Percentiles rank a stretch among this genome's conserved stretches.
These are phyloP conservation scores for Andrena cerasifolii DNA, from an alignment of 1,140 invertebrate genomes.

Conservation along the genomic window DNA sequence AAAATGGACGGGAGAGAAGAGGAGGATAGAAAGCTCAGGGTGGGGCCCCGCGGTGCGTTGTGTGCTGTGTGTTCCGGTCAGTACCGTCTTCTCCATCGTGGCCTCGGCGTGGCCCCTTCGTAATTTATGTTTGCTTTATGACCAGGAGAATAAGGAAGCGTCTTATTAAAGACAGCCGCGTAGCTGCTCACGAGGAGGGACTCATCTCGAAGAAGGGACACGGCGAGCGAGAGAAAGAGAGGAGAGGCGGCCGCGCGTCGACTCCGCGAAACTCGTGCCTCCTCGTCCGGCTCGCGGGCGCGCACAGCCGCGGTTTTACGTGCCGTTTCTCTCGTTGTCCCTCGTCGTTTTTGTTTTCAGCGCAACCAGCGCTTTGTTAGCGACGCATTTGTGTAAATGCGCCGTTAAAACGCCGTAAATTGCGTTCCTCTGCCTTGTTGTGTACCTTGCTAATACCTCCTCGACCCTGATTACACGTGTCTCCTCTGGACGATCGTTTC, in stretches of 20 bases:
- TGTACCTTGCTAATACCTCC: not conserved
- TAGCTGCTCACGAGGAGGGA: slow-evolving; percentile 55
- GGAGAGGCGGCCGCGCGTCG: not conserved
- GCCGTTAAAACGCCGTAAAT: slow-evolving; percentile 23
- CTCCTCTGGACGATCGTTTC: not conserved
- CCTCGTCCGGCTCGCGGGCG: not conserved
- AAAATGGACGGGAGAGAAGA: not conserved
- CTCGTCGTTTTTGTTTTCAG: slow-evolving; percentile 4
- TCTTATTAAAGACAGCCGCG: slow-evolving; percentile 76
- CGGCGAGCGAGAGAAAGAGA: not conserved
- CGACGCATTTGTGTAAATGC: slow-evolving; percentile 29
- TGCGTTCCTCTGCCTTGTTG: not conserved
- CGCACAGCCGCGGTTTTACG: slow-evolving; percentile 10
- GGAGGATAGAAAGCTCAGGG: slow-evolving; percentile 52
- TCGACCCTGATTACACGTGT: not conserved
- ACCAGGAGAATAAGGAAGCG: slow-evolving; percentile 77
- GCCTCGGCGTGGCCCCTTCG: slow-evolving; percentile 68
- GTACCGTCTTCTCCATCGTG: slow-evolving; percentile 52
- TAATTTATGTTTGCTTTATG: slow-evolving; percentile 79
- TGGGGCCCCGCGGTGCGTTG: slow-evolving; percentile 54
- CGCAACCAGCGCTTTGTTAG: not conserved
- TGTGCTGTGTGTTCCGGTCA: slow-evolving; percentile 66
- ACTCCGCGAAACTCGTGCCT: slow-evolving; percentile 14
- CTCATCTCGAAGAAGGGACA: slow-evolving; percentile 7
- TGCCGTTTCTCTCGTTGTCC: not conserved